Evolutionary conservation across 2,113 vertebrate species (phyloP).

Genomic region (Hyperopisus bebe): DNA sequence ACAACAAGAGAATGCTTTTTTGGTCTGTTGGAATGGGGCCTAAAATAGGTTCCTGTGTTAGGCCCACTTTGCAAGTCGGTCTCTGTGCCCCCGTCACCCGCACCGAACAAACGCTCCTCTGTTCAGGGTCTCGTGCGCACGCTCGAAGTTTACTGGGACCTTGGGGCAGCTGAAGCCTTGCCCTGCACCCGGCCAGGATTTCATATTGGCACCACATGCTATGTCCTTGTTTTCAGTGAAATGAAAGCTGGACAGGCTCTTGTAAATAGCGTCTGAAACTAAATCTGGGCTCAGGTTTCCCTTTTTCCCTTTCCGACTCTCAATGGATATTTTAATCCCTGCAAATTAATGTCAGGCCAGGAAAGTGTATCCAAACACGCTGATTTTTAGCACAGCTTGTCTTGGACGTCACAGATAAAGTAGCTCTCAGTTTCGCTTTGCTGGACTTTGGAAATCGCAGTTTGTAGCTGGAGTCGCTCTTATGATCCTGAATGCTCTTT

Average conservation of each 20-base stretch:
- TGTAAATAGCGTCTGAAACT: background rate
- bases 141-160: constrained; percentile 16
- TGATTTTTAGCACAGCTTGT: background rate
- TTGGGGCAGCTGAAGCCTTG: background rate
- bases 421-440: background rate
- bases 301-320: background rate
- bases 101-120: constrained; percentile 24
- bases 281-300: background rate
- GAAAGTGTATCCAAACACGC: background rate
- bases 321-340: background rate
- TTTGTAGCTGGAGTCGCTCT: background rate
- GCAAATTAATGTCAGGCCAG: background rate
- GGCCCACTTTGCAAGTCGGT: background rate
- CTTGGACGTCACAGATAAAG: constrained; percentile 16
- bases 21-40: constrained; percentile 3
- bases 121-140: constrained; percentile 2
- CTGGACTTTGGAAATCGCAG: constrained; percentile 10
- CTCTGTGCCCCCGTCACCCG: background rate
- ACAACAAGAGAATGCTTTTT: background rate
- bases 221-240: background rate
- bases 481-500: constrained; percentile 18
- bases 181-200: constrained; percentile 14
- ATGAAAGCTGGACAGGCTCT: background rate
- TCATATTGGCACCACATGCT: background rate
- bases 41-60: constrained; percentile 20